Evolutionary conservation across 92 coral and sea anemone genomes (phyloP).

Genomic region (Epizoanthus stellaris): DNA sequence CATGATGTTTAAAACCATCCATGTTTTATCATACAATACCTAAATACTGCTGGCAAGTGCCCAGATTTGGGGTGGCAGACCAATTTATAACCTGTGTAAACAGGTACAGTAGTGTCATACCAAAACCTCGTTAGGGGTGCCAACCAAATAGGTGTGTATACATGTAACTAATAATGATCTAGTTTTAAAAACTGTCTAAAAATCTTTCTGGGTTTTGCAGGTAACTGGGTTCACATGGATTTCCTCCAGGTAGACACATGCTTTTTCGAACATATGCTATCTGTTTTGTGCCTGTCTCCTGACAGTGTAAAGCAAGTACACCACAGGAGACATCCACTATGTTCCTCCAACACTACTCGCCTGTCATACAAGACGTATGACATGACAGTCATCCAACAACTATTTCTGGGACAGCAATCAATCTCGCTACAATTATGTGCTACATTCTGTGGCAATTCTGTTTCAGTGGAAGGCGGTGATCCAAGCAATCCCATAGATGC

Average conservation of each 20-base stretch:
- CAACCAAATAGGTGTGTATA: not conserved
- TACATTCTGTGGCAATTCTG: not conserved
- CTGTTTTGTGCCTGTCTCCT: not conserved
- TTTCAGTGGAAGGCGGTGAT: not conserved
- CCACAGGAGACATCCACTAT: slow-evolving; percentile 8
- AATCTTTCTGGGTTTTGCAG: slow-evolving; percentile 1
- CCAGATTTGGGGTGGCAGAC: not conserved
- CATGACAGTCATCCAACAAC: not conserved
- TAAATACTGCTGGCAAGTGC: not conserved
- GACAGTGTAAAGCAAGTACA: not conserved
- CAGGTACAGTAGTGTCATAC: not conserved
- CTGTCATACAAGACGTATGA: slow-evolving; percentile 6
- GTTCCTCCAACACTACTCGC: not conserved
- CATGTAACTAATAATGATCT: not conserved
- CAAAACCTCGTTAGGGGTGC: not conserved
- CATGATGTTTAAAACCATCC: not conserved
- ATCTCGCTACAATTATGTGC: not conserved
- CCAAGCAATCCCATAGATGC: not conserved
- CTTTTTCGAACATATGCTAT: not conserved
- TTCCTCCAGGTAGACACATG: slow-evolving; percentile 5
- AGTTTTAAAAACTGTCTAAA: not conserved
- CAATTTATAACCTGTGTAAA: not conserved
- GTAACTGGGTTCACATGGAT: slow-evolving; percentile 22
- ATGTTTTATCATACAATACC: not conserved
- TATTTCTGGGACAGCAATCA: not conserved